These are phyloP conservation scores for Campylorhamphus procurvoides DNA, from an alignment of 2,113 vertebrate species.

Conservation along the genomic window DNA sequence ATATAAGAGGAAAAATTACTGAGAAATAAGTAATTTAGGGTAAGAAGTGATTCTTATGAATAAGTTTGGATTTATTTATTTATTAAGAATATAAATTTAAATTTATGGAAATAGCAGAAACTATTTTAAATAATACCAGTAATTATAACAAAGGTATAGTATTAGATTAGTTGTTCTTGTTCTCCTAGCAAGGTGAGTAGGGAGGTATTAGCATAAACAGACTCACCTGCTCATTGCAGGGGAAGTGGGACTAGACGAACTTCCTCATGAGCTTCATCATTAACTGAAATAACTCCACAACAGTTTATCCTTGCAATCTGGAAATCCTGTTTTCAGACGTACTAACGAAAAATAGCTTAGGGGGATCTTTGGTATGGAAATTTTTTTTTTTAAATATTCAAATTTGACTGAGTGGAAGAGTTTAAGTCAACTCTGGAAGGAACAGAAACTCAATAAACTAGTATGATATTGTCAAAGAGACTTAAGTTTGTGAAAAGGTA, in stretches of 20 bases:
- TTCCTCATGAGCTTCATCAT: not conserved
- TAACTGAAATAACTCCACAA: not conserved
- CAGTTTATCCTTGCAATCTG: not conserved
- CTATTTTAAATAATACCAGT: not conserved
- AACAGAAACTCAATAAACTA: not conserved
- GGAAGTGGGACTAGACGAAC: not conserved
- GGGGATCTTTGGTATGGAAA: not conserved
- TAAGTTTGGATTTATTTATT: not conserved
- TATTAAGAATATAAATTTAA: not conserved
- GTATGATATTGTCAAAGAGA: not conserved
- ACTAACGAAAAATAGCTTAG: not conserved
- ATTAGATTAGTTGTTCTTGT: not conserved
- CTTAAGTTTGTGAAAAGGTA: not conserved
- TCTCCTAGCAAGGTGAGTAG: not conserved
- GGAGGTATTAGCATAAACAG: not conserved
- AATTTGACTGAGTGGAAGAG: not conserved
- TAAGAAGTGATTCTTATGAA: not conserved
- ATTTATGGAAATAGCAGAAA: not conserved
- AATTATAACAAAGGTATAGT: not conserved
- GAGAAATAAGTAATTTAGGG: not conserved
- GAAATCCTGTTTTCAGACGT: not conserved
- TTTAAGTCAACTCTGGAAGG: not conserved
- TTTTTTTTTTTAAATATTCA: not conserved
- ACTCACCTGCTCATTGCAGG: not conserved
- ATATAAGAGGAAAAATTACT: not conserved